Percentiles rank a stretch among this genome's conserved stretches.
phyloP scores from a whole-genome alignment of 1,140 invertebrate genomes.

The Drosophila santomea region DNA sequence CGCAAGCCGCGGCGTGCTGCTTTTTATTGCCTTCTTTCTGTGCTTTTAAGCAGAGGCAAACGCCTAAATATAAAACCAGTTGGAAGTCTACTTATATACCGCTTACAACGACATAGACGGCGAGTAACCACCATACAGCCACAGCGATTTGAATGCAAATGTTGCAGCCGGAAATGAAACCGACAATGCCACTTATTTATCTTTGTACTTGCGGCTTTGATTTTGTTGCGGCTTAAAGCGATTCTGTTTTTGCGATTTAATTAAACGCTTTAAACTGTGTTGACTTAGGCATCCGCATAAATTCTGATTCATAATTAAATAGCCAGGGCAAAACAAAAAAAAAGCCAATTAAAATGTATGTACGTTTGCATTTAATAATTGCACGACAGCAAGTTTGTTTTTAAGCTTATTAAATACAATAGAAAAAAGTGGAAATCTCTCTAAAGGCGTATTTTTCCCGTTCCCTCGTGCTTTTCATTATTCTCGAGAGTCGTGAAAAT shows the following conservation, averaged over 20 bases:
- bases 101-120: slow-evolving; percentile 52
- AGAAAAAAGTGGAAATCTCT: slow-evolving; percentile 20
- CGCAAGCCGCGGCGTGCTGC: slow-evolving; percentile 73
- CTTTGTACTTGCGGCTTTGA: slow-evolving; percentile 82
- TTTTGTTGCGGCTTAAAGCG: slow-evolving; percentile 76
- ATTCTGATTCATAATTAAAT: slow-evolving; percentile 80
- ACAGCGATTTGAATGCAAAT: slow-evolving; percentile 77
- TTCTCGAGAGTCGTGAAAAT: slow-evolving; percentile 43
- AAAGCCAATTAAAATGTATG: slow-evolving; percentile 74
- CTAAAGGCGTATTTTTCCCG: slow-evolving; percentile 3
- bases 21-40: slow-evolving; percentile 81
- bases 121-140: slow-evolving; percentile 10
- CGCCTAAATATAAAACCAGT: slow-evolving; percentile 80
- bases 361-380: slow-evolving; percentile 77
- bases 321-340: slow-evolving; percentile 47
- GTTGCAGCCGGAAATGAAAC: slow-evolving; percentile 81
- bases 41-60: slow-evolving; percentile 68
- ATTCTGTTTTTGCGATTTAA: slow-evolving; percentile 57
- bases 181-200: slow-evolving; percentile 83
- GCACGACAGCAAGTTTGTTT: slow-evolving; percentile 55
- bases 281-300: slow-evolving; percentile 76
- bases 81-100: slow-evolving; percentile 77
- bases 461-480: slow-evolving; percentile 7
- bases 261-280: slow-evolving; percentile 78
- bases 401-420: slow-evolving; percentile 47